Evolutionary conservation across 1,140 invertebrate species (phyloP).

Genomic region (Cherax destructor): DNA sequence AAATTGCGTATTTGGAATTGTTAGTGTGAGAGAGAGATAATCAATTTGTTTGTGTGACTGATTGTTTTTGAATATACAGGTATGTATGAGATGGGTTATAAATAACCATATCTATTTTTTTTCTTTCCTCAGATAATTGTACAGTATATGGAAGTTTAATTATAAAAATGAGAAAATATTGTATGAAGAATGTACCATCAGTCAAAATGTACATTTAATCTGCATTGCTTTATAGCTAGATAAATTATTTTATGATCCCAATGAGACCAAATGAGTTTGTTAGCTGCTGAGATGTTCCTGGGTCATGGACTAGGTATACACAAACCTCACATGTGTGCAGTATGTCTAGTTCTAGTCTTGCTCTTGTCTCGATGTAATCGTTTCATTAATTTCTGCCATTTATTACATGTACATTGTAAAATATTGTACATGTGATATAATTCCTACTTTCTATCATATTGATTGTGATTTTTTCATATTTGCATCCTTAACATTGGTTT

Average conservation of each 20-base stretch:
- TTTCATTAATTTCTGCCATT: conserved; percentile 38
- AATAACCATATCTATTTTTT: conserved; percentile 39
- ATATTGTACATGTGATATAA: conserved; percentile 53
- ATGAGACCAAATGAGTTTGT: conserved; percentile 44
- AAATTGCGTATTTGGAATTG: conserved; percentile 53
- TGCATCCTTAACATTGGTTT: conserved; percentile 39
- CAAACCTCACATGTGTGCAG: conserved; percentile 30
- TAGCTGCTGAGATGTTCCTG: conserved; percentile 58
- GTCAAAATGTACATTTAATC: conserved; percentile 35
- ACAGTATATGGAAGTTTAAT: conserved; percentile 18
- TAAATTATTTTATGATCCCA: conserved; percentile 29
- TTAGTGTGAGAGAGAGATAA: conserved; percentile 27
- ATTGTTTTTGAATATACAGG: conserved; percentile 18
- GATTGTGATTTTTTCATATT: conserved; percentile 27
- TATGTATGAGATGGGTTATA: conserved; percentile 44
- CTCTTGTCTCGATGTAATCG: conserved; percentile 29
- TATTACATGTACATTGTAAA: conserved; percentile 50
- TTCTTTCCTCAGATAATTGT: conserved; percentile 1
- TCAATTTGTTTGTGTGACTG: neutral
- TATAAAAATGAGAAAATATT: conserved; percentile 16
- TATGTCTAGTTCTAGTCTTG: conserved; percentile 44
- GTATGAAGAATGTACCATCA: conserved; percentile 4
- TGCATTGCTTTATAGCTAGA: conserved; percentile 45
- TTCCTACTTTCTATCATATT: conserved; percentile 29
- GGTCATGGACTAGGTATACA: conserved; percentile 57